A percentile compares a stretch with the other conserved stretches of the same genome.
Evolutionary conservation across 2,113 vertebrate species (phyloP).

Genomic region (Burhinus bistriatus): DNA sequence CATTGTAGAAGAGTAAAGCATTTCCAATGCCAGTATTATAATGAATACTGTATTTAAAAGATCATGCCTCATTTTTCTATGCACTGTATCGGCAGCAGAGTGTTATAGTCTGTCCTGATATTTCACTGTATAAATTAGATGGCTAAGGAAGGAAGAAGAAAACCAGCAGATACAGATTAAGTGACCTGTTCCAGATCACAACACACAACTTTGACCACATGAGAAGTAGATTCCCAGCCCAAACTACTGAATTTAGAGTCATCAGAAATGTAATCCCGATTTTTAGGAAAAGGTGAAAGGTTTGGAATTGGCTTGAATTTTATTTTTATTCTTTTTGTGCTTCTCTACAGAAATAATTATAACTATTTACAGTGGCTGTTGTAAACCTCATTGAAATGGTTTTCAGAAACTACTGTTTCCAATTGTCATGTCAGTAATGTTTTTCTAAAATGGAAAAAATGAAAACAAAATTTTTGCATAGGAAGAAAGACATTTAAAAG

Average conservation of each 20-base stretch:
- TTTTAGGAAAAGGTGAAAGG: not conserved
- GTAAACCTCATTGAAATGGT: not conserved
- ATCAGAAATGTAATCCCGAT: not conserved
- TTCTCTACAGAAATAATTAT: not conserved
- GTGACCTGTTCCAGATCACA: constrained; percentile 4
- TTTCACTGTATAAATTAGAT: constrained; percentile 46
- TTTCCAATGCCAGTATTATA: not conserved
- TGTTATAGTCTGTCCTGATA: constrained; percentile 13
- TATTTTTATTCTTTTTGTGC: not conserved
- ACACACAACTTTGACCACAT: not conserved
- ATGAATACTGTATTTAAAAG: constrained; percentile 35
- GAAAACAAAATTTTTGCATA: not conserved
- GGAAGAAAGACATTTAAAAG: not conserved
- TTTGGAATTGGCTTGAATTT: not conserved
- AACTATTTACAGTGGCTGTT: not conserved
- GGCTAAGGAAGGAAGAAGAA: not conserved
- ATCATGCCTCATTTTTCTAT: constrained; percentile 2
- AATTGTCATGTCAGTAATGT: not conserved
- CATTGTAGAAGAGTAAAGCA: not conserved
- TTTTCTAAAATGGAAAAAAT: not conserved
- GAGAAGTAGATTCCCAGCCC: not conserved
- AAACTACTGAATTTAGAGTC: not conserved
- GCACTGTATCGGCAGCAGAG: not conserved
- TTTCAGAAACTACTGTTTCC: not conserved
- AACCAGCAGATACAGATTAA: not conserved